Conservation (phyloP, 2,888 invertebrate species). For the Lithophane socia region DNA sequence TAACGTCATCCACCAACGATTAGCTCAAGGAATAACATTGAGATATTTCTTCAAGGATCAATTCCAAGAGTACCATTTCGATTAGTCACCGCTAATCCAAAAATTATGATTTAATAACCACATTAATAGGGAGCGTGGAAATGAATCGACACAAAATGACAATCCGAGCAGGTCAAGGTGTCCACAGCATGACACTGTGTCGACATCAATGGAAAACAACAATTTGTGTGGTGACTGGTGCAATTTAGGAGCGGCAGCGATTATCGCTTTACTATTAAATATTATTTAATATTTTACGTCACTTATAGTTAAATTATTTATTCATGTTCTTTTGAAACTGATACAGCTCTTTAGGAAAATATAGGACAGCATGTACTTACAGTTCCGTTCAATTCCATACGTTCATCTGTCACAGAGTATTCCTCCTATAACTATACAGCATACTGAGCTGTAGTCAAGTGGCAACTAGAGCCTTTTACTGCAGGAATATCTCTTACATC, state of each 20-base stretch:
- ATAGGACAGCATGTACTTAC: too few relatives aligned
- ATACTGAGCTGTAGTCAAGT: too few relatives aligned
- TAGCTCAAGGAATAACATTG: slow-evolving; percentile 3
- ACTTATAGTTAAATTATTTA: too few relatives aligned
- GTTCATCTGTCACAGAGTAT: too few relatives aligned
- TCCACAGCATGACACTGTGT: slow-evolving; percentile 64
- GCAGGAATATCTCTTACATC: too few relatives aligned
- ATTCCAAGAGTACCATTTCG: slow-evolving; percentile 12
- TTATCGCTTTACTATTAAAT: too few relatives aligned
- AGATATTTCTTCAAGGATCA: slow-evolving; percentile 30
- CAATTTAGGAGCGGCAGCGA: slow-evolving; percentile 10
- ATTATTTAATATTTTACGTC: too few relatives aligned
- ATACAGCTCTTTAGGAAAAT: too few relatives aligned
- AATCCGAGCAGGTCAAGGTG: slow-evolving; percentile 67
- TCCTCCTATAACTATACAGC: too few relatives aligned
- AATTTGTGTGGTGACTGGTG: slow-evolving; percentile 38
- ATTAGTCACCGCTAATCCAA: slow-evolving; percentile 45
- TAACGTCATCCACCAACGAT: background rate
- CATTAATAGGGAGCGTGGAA: slow-evolving; percentile 62
- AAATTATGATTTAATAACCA: slow-evolving; percentile 45
- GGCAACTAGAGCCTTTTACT: too few relatives aligned
- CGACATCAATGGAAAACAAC: slow-evolving; percentile 66
- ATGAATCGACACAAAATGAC: slow-evolving; percentile 57
- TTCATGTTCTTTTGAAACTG: too few relatives aligned
- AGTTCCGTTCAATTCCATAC: too few relatives aligned